phyloP scores from a whole-genome alignment of 2,888 invertebrate species.

The Tupiocoris notatus region DNA sequence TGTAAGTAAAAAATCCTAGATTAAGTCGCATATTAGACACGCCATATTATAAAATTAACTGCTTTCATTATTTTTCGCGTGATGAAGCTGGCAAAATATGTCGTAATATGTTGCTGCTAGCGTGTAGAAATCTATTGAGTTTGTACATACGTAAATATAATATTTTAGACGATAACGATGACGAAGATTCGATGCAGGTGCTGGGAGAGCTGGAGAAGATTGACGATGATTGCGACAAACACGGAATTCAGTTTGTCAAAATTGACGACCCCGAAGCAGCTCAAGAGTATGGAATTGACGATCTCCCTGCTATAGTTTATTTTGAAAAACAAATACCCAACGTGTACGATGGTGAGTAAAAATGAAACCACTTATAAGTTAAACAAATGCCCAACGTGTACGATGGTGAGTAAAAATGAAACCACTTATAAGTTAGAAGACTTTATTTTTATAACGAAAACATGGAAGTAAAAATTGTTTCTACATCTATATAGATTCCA shows the following conservation, averaged over 20 bases:
- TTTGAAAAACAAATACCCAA: slow-evolving; percentile 92
- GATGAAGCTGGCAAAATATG: no score
- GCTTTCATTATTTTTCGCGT: no score
- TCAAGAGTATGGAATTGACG: slow-evolving; percentile 80
- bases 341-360: slow-evolving; percentile 73
- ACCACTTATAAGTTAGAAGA: no score
- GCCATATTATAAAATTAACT: no score
- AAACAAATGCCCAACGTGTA: slow-evolving; percentile 90
- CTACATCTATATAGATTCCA: no score
- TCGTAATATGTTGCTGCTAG: not conserved
- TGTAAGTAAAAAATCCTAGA: slow-evolving; percentile 76
- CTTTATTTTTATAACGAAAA: no score
- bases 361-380: no score
- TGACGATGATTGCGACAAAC: slow-evolving; percentile 88
- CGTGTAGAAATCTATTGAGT: slow-evolving; percentile 25
- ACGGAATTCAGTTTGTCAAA: slow-evolving; percentile 90
- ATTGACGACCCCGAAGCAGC: slow-evolving; percentile 85
- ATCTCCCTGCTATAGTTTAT: slow-evolving; percentile 81
- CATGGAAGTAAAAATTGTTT: no score
- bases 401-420: slow-evolving; percentile 68
- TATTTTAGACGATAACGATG: slow-evolving; percentile 79
- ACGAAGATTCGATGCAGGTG: slow-evolving; percentile 82
- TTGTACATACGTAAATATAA: slow-evolving; percentile 49
- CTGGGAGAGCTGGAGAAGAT: slow-evolving; percentile 86
- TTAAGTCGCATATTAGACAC: not conserved